These are phyloP conservation scores for Epiblema foenella DNA, from an alignment of 2,888 invertebrate species.

Conservation along the genomic window DNA sequence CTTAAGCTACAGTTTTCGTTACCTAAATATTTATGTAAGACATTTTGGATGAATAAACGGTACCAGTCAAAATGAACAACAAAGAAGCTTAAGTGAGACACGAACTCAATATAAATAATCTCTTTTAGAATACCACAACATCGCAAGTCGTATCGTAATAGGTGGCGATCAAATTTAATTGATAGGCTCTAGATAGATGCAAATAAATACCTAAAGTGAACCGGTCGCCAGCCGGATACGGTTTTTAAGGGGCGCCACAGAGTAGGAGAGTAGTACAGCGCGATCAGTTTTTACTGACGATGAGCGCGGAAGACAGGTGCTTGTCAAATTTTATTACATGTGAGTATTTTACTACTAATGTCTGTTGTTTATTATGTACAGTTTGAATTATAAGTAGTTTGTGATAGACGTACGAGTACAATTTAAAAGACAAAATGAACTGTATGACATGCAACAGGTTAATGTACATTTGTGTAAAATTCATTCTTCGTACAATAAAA, in stretches of 20 bases:
- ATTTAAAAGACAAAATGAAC: too few relatives aligned
- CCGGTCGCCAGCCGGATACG: slow-evolving; percentile 56
- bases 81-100: slow-evolving; percentile 1
- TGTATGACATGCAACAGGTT: too few relatives aligned
- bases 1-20: neutral
- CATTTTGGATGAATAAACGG: neutral
- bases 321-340: slow-evolving; percentile 32
- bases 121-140: slow-evolving; percentile 11
- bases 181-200: slow-evolving; percentile 43
- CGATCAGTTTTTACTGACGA: slow-evolving; percentile 31
- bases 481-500: too few relatives aligned
- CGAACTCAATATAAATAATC: neutral
- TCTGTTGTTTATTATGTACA: slow-evolving; percentile 1
- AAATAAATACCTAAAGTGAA: slow-evolving; percentile 46
- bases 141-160: slow-evolving; percentile 31
- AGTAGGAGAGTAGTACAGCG: slow-evolving; percentile 32
- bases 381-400: neutral
- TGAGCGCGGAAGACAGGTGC: slow-evolving; percentile 28
- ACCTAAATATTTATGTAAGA: neutral
- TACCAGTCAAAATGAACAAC: neutral
- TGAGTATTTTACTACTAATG: slow-evolving; percentile 16
- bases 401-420: too few relatives aligned
- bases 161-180: slow-evolving; percentile 43
- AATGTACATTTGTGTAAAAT: too few relatives aligned
- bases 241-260: slow-evolving; percentile 45